Base-by-base conservation (phyloP, 2,797 vertebrate species). In the Sternotherus odoratus region DNA sequence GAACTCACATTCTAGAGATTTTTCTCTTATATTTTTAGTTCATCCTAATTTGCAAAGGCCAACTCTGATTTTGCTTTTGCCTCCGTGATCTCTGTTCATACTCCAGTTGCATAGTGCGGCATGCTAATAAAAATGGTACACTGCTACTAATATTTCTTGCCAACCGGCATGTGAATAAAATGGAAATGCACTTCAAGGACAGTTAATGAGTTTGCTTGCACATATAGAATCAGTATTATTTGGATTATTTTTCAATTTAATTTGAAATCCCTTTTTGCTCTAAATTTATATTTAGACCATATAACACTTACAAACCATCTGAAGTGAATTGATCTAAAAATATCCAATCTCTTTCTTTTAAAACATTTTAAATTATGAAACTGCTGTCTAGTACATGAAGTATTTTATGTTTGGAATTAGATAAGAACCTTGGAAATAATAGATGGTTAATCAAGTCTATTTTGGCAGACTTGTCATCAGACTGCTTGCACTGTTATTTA, bases 41-140 rank as follows among this genome's bases (percentile, higher is more conserved):
- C 57, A 33, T 23, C 79, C 5, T 43, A 56, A 60, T 66, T 39
- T 0, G 1, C 21, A 72, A 15, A 15, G 50, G 77, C 87, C 66
- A n/a, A 16, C 30, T 83, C 10, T 26, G 46, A 72, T 12, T 86
- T 12, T 77, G 5, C 54, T 78, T 83, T 82, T 4, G 60, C 12
- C 11, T 72, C 33, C 57, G 81, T 9, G 43, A 19, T 8, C 5
- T 81, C 9, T 6, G 49, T 69, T 87, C 79, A 36, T 78, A 10
- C 3, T 72, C 1, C 15, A 1, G 1, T 86, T 86, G 63, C 11
- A 72, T 13, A 1, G 0, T 48, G 53, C 0, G 0, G 2, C 5
- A 0, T 17, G 80, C 13, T 11, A 50, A 80, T 5, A 33, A 77
- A 77, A 89, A 78, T 43, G 1, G 19, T 51, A 81, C 56, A 4